phyloP scores from a whole-genome alignment of 1,140 invertebrate genomes.

The Planococcus citri region DNA sequence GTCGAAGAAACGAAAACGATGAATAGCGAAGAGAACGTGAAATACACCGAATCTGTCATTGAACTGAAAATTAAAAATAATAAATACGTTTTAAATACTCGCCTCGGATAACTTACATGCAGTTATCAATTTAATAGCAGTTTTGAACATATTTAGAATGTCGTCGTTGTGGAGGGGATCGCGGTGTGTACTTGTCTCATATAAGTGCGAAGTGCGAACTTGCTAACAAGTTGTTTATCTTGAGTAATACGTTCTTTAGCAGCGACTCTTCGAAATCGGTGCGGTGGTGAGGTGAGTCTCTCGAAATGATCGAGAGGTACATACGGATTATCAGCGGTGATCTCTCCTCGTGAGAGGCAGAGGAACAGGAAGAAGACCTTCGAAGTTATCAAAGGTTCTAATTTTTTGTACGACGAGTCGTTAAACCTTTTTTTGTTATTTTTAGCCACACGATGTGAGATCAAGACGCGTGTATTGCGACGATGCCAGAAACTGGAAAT shows the following conservation, averaged over 20 bases:
- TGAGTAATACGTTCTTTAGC: not conserved
- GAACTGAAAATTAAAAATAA: constrained; percentile 8
- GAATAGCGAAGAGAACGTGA: too few species aligned
- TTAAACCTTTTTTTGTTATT: too few species aligned
- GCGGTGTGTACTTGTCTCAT: not conserved
- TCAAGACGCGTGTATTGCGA: too few species aligned
- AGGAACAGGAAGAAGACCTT: constrained; percentile 6
- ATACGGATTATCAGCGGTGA: not conserved
- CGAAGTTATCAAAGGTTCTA: not conserved
- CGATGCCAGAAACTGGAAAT: too few species aligned
- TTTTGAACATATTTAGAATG: constrained; percentile 4
- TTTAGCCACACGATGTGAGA: too few species aligned
- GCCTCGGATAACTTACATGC: not conserved
- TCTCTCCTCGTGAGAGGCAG: not conserved
- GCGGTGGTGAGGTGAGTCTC: too few species aligned
- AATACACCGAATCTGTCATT: not conserved
- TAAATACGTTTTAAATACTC: constrained; percentile 1
- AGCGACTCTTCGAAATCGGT: too few species aligned
- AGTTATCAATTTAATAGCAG: constrained; percentile 4
- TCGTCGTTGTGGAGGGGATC: not conserved
- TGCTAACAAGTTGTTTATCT: constrained; percentile 7
- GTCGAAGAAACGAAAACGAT: too few species aligned
- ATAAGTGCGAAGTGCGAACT: constrained; percentile 1
- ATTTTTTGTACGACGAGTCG: too few species aligned
- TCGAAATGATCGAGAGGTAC: too few species aligned